Percentiles rank a stretch among this genome's conserved stretches.
Evolutionary conservation across 2,797 vertebrate genomes (phyloP).

Genomic region (Melanotaenia pygmaea): DNA sequence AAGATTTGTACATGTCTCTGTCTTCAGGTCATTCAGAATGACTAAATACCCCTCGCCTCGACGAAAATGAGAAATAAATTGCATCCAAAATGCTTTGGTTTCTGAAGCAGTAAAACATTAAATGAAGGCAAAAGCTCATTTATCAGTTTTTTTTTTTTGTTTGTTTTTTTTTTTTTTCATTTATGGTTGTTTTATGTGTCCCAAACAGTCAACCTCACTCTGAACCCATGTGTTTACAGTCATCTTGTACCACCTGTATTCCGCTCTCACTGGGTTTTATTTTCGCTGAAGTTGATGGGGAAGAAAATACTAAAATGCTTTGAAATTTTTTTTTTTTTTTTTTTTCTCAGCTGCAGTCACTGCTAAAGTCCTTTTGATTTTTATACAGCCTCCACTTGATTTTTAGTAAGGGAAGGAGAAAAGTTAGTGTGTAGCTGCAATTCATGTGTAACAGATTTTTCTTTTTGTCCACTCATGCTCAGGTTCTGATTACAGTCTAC

Average conservation of each 20-base stretch:
- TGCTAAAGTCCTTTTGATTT: not conserved
- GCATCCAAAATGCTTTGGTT: slow-evolving; percentile 17
- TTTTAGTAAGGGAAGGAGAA: not conserved
- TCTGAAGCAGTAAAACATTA: slow-evolving; percentile 20
- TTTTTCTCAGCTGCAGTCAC: no score
- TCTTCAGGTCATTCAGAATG: not conserved
- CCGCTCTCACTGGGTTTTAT: not conserved
- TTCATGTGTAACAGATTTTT: not conserved
- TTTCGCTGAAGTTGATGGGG: not conserved
- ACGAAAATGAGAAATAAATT: slow-evolving; percentile 41
- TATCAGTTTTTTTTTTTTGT: no score
- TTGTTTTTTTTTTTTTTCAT: no score
- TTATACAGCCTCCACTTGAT: not conserved
- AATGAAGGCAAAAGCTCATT: not conserved
- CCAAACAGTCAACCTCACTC: no score
- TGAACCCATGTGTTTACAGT: not conserved
- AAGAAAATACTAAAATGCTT: no score
- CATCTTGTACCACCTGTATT: not conserved
- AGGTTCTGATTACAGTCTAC: slow-evolving; percentile 98
- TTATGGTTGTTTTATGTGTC: no score
- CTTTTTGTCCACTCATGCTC: slow-evolving; percentile 7
- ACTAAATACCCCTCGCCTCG: not conserved
- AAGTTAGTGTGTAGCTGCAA: not conserved
- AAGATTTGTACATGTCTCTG: not conserved
- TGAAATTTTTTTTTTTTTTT: no score